Base-by-base conservation (phyloP, 1,140 invertebrate species). In the Drosophila pseudoobscura region DNA sequence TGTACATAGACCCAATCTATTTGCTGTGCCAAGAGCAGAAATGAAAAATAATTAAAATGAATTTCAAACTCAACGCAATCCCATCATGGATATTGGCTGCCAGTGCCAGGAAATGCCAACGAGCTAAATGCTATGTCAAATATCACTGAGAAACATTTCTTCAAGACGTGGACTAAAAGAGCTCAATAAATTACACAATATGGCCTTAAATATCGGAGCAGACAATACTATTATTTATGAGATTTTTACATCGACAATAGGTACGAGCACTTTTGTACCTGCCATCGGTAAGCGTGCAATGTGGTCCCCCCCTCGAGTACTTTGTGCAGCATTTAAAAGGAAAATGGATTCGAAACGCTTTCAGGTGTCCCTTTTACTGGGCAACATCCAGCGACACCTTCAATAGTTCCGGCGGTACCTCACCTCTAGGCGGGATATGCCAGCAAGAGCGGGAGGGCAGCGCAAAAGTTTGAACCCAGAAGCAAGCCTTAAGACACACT, bases 401-500 rank as follows among this genome's bases (percentile, higher is more conserved):
- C 49, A 22, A 56, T 39, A 13, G 29, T 17, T 26, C 43, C 3
- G 39, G 20, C 9, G 15, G 31, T 11, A 15, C 3, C 26, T 15
- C 41, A 7, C 43, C 43, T n/a, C 62, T 26, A 44, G 49, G 29
- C 29, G 2, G 7, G 29, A 31, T 66, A 49, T 68, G 51, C 3
- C 31, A 24, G 9, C 24, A 4, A 11, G 26, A 50, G 43, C 39
- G 39, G 7, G 65, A 43, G 31, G 43, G 8, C 24, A 43, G 44
- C 39, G 0, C 24, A 45, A 74, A 74, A 74, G 52, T 74, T 74
- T 74, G 24, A 13, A 0, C 5, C 24, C 24, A 26, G 24, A 26
- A 26, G 53, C 65, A 54, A 60, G 61, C 71, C 71, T 52, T 62
- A 56, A 52, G 54, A 65, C 73, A 75, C 60, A 63, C 26, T 7